Evolutionary conservation across 2,113 vertebrate genomes (phyloP), one percentile per base, ranked within the genome.

Genomic region (Otolemur garnettii): DNA sequence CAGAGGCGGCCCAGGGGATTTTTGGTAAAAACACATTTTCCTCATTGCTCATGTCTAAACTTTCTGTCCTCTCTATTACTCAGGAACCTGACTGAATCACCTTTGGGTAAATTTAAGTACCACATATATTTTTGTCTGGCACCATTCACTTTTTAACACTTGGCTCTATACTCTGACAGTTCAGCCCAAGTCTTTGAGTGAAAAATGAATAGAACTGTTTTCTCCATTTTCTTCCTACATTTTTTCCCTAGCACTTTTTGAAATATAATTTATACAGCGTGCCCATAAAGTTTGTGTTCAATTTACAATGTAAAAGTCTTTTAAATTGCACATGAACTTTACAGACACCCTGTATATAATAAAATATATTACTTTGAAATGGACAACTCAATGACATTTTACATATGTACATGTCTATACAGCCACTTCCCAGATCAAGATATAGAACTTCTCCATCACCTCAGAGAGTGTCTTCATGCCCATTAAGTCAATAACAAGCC

Each of bases 1-100:
- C 87, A 95, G 35, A 95, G 83, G 59, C 38, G n/a, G 24, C 87
- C 87, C 35, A 5, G n/a, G 83, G 57, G 42, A 30, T 71, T 69
- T 81, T 75, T 42, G 89, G 42, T 91, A n/a, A 96, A 95, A 95
- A 77, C 96, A 89, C 91, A 85, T 95, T 91, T 97, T 95, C 42
- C 53, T 95, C 42, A 57, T 59, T 79, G 72, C 42, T 96, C 83
- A 45, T 24, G 3, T 75, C 72, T 95, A 62, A 87, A 53, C 60
- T 19, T 71, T 86, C 38, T 28, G 4, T 74, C 72, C 55, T 94
- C 68, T 93, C n/a, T 57, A 12, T 53, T 71, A 5, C 85, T 75
- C 74, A 45, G 85, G 45, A 53, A 28, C 50, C 30, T 72, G 68
- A 57, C n/a, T 59, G 71, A 91, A 45, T 90, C 66, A 60, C 62